Evolutionary conservation across 2,888 invertebrate species (phyloP).

Genomic region (Cheilosia soror): DNA sequence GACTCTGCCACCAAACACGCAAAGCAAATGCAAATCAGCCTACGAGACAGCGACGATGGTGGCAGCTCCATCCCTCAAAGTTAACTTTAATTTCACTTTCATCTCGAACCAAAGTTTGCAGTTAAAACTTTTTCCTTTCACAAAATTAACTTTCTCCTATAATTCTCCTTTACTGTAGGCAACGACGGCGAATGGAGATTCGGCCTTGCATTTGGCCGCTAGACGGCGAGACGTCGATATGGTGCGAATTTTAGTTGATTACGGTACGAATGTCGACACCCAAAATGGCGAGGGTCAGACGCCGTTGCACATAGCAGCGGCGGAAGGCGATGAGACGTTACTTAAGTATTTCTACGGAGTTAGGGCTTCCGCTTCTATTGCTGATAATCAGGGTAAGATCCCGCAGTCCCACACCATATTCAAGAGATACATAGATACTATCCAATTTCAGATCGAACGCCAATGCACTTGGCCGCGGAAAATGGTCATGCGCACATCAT

Average conservation of each 20-base stretch:
- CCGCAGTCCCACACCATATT: neutral
- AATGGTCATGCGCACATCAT: constrained; percentile 98
- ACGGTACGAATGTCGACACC: constrained; percentile 95
- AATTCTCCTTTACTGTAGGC: constrained; percentile 84
- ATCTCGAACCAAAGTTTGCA: constrained; percentile 50
- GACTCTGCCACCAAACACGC: constrained; percentile 53
- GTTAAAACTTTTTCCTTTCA: constrained; percentile 48
- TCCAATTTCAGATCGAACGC: constrained; percentile 91
- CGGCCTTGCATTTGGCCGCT: constrained; percentile 97
- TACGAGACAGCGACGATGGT: constrained; percentile 8
- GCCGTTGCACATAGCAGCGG: constrained; percentile 96
- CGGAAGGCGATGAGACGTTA: constrained; percentile 96
- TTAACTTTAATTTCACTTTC: constrained; percentile 51
- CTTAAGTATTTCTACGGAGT: constrained; percentile 98
- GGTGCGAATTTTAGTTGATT: constrained; percentile 95
- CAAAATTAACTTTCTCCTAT: constrained; percentile 38
- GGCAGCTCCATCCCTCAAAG: constrained; percentile 5
- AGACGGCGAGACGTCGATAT: constrained; percentile 96
- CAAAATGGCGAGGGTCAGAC: constrained; percentile 98
- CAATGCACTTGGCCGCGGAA: constrained; percentile 98
- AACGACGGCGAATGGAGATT: constrained; percentile 94
- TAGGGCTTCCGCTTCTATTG: constrained; percentile 96
- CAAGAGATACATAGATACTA: neutral
- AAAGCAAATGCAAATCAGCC: constrained; percentile 69
- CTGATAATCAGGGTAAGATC: constrained; percentile 92